Base-by-base conservation (phyloP, 2,888 invertebrate genomes). In the Mesodorylaimus sp. region DNA sequence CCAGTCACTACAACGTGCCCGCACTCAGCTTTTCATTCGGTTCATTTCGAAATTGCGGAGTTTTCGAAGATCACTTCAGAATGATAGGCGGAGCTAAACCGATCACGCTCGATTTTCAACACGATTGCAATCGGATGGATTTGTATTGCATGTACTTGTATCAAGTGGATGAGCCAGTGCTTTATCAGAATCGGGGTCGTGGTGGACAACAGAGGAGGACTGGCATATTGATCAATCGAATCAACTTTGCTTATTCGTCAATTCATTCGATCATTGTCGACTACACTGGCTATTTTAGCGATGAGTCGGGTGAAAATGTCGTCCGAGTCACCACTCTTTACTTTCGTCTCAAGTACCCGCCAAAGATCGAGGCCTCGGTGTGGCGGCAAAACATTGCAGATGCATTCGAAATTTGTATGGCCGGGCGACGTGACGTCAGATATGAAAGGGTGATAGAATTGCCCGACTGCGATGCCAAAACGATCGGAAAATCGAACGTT, bases 61-160 rank as follows among this genome's bases (percentile, higher is more conserved):
- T 28, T 3, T 47, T 47, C 42, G 10, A 13, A 25, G 24, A 45
- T 3, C 38, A 28, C 5, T 47, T 45, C 27, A n/a, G n/a, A n/a
- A n/a, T n/a, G n/a, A n/a, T n/a, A n/a, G n/a, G n/a, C n/a, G n/a
- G n/a, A n/a, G n/a, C n/a, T n/a, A n/a, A n/a, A n/a, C n/a, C n/a
- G n/a, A n/a, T n/a, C n/a, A 5, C 23, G 5, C 25, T 47, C 7
- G 42, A 47, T 47, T 47, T 47, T 27, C 43, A 47, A 23, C 48
- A 47, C 27, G 48, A 47, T 44, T 24, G 42, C n/a, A 5, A 24
- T 3, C 10, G n/a, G 23, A 43, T 47, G 48, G 25, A 7, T 5
- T 3, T 47, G 3, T 23, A 45, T 5, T 45, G 19, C 25, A 10
- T 21, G 3, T 26, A 19, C 5, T 23, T 26, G 5, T 7, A 16